Base-by-base conservation (phyloP, 2,797 vertebrate species). In the Phoeniculus purpureus region DNA sequence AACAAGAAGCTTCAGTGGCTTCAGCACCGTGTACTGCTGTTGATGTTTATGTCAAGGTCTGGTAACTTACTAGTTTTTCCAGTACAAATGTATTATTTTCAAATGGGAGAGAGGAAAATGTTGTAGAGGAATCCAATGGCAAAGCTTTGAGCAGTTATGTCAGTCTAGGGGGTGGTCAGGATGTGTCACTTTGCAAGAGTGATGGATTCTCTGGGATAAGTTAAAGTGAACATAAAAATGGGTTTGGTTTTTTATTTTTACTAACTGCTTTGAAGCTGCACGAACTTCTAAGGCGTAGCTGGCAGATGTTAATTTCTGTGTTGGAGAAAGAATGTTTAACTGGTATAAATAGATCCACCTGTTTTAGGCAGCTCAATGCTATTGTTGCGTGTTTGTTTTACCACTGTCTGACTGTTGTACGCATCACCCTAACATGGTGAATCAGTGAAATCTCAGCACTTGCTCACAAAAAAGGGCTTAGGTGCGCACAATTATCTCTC, bases 351-450 rank as follows among this genome's bases (percentile, higher is more conserved):
- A 80, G 29, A 80, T 71, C 86, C 55, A 68, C 50, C 64, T 89
- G 52, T 89, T 90, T 90, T 82, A 92, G 67, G 84, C 93, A 93
- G 56, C 29, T 20, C n/a, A 81, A 70, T 89, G 62, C 54, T 31
- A n/a, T 72, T 87, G 68, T 81, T 89, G 59, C 0, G 0, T 73
- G 66, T 52, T 89, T 90, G 21, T 81, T 92, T 82, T 77, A 43
- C 92, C 75, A 37, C 59, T 60, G 50, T 72, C 60, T 87, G 87
- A 54, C 61, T 85, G 62, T 51, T 76, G n/a, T 7, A 6, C 68
- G 61, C 21, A 52, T 87, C 60, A 83, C 18, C 61, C 27, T 34
- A 43, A 68, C 9, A 22, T 11, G 74, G 22, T 94, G 92, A 94
- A 89, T 96, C 90, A 88, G 84, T 10, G 1, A 80, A 76, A 77